Percentiles rank a stretch among this genome's conserved stretches.
Conservation (phyloP, 2,797 vertebrate genomes). For the Chlorospingus flavigularis region DNA sequence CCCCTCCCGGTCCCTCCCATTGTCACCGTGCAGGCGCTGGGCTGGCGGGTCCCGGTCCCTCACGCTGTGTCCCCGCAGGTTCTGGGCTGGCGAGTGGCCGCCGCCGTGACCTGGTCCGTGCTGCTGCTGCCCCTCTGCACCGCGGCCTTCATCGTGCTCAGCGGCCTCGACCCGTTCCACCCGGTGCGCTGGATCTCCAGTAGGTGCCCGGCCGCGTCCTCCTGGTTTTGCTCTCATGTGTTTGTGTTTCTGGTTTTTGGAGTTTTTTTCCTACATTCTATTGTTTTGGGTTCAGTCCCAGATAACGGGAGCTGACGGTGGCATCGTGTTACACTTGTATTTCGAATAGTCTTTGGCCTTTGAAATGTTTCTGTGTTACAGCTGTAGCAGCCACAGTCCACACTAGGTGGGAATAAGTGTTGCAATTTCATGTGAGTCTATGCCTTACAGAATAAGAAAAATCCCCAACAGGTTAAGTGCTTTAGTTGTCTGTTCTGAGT, state of each 20-base stretch:
- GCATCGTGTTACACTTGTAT: fast-evolving
- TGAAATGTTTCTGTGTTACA: not conserved
- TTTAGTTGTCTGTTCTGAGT: not conserved
- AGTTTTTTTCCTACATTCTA: fast-evolving
- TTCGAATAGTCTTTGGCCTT: not conserved
- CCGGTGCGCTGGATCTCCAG: constrained; percentile 87
- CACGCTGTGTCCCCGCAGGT: not conserved
- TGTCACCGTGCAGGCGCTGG: not conserved
- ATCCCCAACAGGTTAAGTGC: not conserved
- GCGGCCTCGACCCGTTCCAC: constrained; percentile 83
- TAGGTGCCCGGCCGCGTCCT: constrained; percentile 48
- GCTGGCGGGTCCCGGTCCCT: not conserved
- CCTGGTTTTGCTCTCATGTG: fast-evolving
- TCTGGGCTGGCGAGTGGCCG: constrained; percentile 82
- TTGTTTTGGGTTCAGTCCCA: not conserved
- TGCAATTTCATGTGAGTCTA: fast-evolving
- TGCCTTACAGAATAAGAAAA: not conserved
- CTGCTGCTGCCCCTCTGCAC: constrained; percentile 84
- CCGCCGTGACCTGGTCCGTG: constrained; percentile 87
- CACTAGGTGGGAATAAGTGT: not conserved
- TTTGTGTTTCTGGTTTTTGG: not conserved
- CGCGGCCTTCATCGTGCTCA: constrained; percentile 81
- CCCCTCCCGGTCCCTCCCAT: too few species aligned
- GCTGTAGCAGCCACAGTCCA: fast-evolving
- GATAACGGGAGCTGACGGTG: fast-evolving